phyloP scores from a whole-genome alignment of 2,888 invertebrate species.

The Trypoxylon attenuatum region DNA sequence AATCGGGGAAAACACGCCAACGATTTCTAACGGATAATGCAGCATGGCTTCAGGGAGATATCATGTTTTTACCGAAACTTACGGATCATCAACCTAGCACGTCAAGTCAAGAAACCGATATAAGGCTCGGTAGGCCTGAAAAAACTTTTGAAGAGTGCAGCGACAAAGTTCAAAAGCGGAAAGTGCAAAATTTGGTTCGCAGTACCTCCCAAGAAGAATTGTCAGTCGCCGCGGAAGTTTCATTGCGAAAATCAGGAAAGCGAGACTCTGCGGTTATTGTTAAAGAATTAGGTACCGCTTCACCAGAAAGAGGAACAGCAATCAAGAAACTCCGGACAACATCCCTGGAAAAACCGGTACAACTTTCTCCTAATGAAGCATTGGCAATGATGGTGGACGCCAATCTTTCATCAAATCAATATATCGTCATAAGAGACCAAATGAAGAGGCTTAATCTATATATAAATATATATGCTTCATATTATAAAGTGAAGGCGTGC shows the following conservation, averaged over 20 bases:
- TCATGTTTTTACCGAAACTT: not conserved
- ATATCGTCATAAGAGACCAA: not conserved
- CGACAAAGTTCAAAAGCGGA: not conserved
- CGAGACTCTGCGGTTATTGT: slow-evolving; percentile 5
- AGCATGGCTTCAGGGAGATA: not conserved
- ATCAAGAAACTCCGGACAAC: slow-evolving; percentile 3
- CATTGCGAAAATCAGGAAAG: not conserved
- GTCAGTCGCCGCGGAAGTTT: not conserved
- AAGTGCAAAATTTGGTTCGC: not conserved
- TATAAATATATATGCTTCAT: slow-evolving; percentile 1
- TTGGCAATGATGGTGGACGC: slow-evolving; percentile 3
- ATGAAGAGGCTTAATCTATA: not conserved
- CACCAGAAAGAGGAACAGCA: not conserved
- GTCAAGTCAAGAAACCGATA: not conserved
- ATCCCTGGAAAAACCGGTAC: not conserved
- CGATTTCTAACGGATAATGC: not conserved
- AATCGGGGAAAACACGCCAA: not conserved
- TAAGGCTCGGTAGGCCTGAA: not conserved
- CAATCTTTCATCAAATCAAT: slow-evolving; percentile 7
- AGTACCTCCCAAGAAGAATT: slow-evolving; percentile 1
- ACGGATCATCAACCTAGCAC: not conserved
- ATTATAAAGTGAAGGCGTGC: slow-evolving; percentile 6
- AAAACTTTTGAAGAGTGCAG: not conserved
- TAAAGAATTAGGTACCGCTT: not conserved
- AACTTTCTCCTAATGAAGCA: slow-evolving; percentile 9